phyloP scores from a whole-genome alignment of 2,113 vertebrate species.

The Cygnus buccinator region DNA sequence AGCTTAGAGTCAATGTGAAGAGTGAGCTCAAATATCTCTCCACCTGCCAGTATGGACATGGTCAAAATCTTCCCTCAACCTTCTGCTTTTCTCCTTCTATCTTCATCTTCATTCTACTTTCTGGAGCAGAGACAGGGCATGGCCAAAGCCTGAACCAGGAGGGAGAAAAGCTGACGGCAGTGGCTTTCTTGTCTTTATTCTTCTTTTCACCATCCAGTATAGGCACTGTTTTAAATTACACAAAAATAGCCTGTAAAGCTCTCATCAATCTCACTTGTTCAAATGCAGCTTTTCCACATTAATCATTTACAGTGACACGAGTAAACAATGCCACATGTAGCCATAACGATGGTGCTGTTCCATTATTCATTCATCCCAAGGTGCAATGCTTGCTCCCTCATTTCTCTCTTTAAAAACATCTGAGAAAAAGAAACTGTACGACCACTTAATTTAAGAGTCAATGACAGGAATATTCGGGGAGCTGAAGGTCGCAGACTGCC shows the following conservation, averaged over 20 bases:
- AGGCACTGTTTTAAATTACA: slow-evolving; percentile 65
- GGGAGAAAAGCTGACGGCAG: background rate
- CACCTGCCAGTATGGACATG: background rate
- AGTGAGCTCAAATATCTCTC: background rate
- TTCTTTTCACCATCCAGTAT: slow-evolving; percentile 7
- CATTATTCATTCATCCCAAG: slow-evolving; percentile 52
- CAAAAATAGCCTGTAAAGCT: slow-evolving; percentile 56
- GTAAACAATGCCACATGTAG: slow-evolving; percentile 75
- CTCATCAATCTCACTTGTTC: slow-evolving; percentile 62
- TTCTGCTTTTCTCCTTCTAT: slow-evolving; percentile 4
- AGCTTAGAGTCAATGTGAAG: background rate
- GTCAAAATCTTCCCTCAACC: background rate
- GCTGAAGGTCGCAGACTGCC: background rate
- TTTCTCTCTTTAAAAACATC: background rate
- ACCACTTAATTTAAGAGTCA: background rate
- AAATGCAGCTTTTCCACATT: slow-evolving; percentile 66
- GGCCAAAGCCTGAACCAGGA: background rate
- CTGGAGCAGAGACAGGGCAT: background rate
- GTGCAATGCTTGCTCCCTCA: background rate
- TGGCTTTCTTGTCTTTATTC: background rate
- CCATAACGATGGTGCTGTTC: background rate
- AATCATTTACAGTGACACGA: slow-evolving; percentile 64
- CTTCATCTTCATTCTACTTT: background rate
- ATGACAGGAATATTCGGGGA: background rate
- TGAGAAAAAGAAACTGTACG: background rate